These are phyloP conservation scores for Drosophila gaucha DNA, from an alignment of 2,888 invertebrate genomes.

Conservation along the genomic window DNA sequence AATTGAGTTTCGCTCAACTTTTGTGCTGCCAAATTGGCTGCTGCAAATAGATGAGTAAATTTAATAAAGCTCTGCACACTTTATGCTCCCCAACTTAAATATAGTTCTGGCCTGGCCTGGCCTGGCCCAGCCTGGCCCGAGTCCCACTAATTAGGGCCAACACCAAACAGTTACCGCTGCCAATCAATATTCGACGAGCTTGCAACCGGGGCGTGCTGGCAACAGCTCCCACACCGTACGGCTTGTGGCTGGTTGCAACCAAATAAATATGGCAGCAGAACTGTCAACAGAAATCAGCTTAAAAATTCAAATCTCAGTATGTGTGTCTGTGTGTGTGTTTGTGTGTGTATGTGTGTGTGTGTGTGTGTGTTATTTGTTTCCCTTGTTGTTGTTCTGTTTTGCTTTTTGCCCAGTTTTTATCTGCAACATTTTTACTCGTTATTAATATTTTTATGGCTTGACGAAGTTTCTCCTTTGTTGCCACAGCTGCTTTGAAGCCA, in stretches of 20 bases:
- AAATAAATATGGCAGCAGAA: conserved; percentile 9
- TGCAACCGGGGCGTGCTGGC: neutral
- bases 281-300: conserved; percentile 52
- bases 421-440: conserved; percentile 40
- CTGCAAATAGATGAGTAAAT: conserved; percentile 46
- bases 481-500: conserved; percentile 34
- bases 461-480: conserved; percentile 34
- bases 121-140: too few relatives aligned
- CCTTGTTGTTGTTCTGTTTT: conserved; percentile 13
- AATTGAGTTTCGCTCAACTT: conserved; percentile 57
- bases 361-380: conserved; percentile 4
- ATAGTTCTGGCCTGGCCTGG: too few relatives aligned
- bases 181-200: conserved; percentile 14
- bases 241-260: conserved; percentile 8
- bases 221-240: neutral
- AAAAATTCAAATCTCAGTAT: conserved; percentile 44
- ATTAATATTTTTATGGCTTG: conserved; percentile 55
- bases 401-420: conserved; percentile 25
- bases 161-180: conserved; percentile 34
- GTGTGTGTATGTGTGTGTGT: neutral
- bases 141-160: conserved; percentile 42
- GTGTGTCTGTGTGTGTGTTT: neutral
- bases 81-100: conserved; percentile 14
- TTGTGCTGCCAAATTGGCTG: conserved; percentile 54
- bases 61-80: conserved; percentile 32